Evolutionary conservation across 2,113 vertebrate genomes (phyloP).

Genomic region (Cyphomyrus plagiostoma): DNA sequence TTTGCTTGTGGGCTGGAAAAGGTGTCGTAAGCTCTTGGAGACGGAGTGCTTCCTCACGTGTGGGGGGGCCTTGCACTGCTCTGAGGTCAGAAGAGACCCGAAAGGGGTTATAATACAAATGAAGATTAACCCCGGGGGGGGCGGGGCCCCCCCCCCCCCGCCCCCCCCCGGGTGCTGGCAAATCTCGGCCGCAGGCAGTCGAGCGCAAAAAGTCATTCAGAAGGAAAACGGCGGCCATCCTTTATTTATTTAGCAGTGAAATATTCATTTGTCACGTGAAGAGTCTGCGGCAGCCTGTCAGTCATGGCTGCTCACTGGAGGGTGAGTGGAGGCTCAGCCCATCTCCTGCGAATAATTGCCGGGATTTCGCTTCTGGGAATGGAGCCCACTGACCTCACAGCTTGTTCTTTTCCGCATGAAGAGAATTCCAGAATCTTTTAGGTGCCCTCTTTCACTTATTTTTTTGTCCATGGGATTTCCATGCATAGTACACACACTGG

Average conservation of each 20-base stretch:
- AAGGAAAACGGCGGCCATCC: slow-evolving; percentile 83
- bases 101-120: slow-evolving; percentile 7
- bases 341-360: slow-evolving; percentile 71
- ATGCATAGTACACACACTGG: slow-evolving; percentile 23
- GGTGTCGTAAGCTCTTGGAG: slow-evolving; percentile 84
- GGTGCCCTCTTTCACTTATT: slow-evolving; percentile 32
- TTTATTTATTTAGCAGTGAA: slow-evolving; percentile 99
- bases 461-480: slow-evolving; percentile 50
- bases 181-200: slow-evolving; percentile 70
- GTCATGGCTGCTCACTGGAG: slow-evolving; percentile 72
- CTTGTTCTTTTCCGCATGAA: slow-evolving; percentile 58
- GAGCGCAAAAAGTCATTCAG: slow-evolving; percentile 82
- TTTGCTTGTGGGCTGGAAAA: slow-evolving; percentile 82
- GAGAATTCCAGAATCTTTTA: slow-evolving; percentile 56
- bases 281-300: slow-evolving; percentile 91
- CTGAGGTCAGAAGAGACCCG: slow-evolving; percentile 45
- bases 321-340: slow-evolving; percentile 61
- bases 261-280: slow-evolving; percentile 94
- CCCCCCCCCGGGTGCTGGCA: background rate
- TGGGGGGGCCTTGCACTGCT: slow-evolving; percentile 71
- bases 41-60: slow-evolving; percentile 81
- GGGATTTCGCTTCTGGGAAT: slow-evolving; percentile 73
- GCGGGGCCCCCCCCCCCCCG: too few relatives aligned
- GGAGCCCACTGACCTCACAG: slow-evolving; percentile 57
- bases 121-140: background rate